Conservation (phyloP, 2,888 invertebrate species). For the Matsumyia berberina region DNA sequence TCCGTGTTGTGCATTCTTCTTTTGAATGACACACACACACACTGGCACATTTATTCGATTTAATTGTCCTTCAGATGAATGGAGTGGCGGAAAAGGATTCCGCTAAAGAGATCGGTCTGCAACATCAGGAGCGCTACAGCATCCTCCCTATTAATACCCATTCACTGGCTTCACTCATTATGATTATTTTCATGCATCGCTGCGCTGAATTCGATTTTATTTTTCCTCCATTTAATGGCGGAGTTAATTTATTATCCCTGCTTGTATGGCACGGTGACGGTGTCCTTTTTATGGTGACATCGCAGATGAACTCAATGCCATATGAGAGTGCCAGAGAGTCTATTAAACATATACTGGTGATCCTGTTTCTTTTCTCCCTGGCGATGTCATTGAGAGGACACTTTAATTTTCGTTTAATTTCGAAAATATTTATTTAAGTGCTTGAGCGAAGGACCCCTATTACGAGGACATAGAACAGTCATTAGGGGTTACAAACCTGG, state of each 20-base stretch:
- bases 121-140: slow-evolving; percentile 52
- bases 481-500: slow-evolving; percentile 84
- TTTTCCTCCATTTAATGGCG: slow-evolving; percentile 79
- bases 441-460: slow-evolving; percentile 67
- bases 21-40: not conserved
- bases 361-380: slow-evolving; percentile 61
- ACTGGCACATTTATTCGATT: slow-evolving; percentile 36
- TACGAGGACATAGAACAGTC: slow-evolving; percentile 80
- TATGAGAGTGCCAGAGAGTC: slow-evolving; percentile 70
- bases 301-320: slow-evolving; percentile 69
- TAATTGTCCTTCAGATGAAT: slow-evolving; percentile 69
- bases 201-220: slow-evolving; percentile 84
- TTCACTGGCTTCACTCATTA: slow-evolving; percentile 70
- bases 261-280: slow-evolving; percentile 43
- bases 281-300: slow-evolving; percentile 76
- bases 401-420: slow-evolving; percentile 76
- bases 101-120: slow-evolving; percentile 44
- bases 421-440: slow-evolving; percentile 72
- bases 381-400: slow-evolving; percentile 60
- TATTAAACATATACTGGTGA: slow-evolving; percentile 69
- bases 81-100: slow-evolving; percentile 72
- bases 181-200: slow-evolving; percentile 83
- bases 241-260: slow-evolving; percentile 75
- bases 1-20: slow-evolving; percentile 24
- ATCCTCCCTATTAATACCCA: slow-evolving; percentile 71